Percentiles rank a stretch among this genome's conserved stretches.
phyloP scores from a whole-genome alignment of 2,797 vertebrate species.

The Enteromius trimaculatus region DNA sequence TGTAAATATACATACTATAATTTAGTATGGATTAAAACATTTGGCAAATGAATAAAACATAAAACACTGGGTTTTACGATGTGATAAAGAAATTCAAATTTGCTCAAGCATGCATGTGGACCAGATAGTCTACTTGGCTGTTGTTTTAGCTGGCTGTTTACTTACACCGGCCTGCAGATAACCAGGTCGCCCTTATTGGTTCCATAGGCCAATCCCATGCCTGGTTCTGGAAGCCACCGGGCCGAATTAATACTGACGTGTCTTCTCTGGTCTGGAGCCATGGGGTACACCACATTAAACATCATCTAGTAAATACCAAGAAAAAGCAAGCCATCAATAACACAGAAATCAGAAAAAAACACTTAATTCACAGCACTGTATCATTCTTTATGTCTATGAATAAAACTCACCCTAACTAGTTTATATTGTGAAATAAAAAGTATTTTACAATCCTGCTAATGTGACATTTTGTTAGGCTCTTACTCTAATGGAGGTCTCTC shows the following conservation, averaged over 20 bases:
- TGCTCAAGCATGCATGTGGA: slow-evolving; percentile 5
- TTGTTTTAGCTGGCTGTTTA: slow-evolving; percentile 53
- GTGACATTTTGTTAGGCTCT: slow-evolving; percentile 63
- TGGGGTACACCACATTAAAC: slow-evolving; percentile 69
- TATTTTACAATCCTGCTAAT: not conserved
- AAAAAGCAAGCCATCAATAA: slow-evolving; percentile 6
- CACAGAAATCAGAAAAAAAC: not conserved
- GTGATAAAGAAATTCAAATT: not conserved
- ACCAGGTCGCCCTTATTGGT: slow-evolving; percentile 99
- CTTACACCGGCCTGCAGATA: slow-evolving; percentile 98
- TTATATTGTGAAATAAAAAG: not conserved
- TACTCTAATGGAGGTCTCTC: slow-evolving; percentile 97
- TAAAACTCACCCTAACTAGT: not conserved
- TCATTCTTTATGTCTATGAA: not conserved
- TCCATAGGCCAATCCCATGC: slow-evolving; percentile 95
- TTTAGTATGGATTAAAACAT: not conserved
- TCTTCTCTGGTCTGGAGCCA: slow-evolving; percentile 97
- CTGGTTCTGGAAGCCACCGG: slow-evolving; percentile 95
- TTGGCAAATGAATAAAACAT: not conserved
- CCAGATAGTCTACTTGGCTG: not conserved
- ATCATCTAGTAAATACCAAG: slow-evolving; percentile 48
- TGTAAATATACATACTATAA: not conserved
- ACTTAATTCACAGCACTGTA: not conserved
- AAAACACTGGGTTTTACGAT: not conserved
- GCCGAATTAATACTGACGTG: slow-evolving; percentile 99